A percentile compares a stretch with the other conserved stretches of the same genome.
Conservation (phyloP, 2,113 vertebrate species). For the Tylochromis polylepis region DNA sequence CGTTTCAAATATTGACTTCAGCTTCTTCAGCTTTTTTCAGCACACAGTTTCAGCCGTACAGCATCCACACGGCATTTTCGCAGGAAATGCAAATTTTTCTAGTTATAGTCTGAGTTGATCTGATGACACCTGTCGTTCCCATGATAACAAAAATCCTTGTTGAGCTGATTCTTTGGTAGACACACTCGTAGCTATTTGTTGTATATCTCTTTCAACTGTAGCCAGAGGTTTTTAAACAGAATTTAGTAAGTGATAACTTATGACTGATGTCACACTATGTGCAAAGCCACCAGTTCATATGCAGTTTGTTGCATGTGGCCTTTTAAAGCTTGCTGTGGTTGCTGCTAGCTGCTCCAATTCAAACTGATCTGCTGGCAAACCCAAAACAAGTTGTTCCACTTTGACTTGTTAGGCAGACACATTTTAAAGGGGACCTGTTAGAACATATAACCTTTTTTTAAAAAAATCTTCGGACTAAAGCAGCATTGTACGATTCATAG, state of each 20-base stretch:
- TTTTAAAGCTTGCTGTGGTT: neutral
- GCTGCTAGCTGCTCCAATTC: neutral
- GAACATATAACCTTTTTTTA: neutral
- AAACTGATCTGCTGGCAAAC: neutral
- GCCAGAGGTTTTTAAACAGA: neutral
- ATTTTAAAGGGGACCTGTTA: neutral
- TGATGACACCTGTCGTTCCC: neutral
- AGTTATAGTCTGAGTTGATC: neutral
- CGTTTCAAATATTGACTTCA: too few relatives aligned
- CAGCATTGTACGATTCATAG: neutral
- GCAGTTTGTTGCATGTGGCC: neutral
- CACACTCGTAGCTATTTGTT: too few relatives aligned
- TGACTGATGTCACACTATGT: neutral
- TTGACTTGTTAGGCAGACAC: neutral
- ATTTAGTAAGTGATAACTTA: neutral
- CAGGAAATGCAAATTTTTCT: too few relatives aligned
- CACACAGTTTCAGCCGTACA: too few relatives aligned
- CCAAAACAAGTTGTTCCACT: neutral
- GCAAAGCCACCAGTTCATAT: too few relatives aligned
- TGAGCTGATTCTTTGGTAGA: neutral
- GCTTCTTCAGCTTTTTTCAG: too few relatives aligned
- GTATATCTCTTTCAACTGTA: neutral
- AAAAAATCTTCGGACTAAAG: neutral
- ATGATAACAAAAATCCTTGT: neutral
- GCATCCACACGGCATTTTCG: too few relatives aligned